phyloP scores from a whole-genome alignment of 2,113 vertebrate species.

The Picathartes gymnocephalus region DNA sequence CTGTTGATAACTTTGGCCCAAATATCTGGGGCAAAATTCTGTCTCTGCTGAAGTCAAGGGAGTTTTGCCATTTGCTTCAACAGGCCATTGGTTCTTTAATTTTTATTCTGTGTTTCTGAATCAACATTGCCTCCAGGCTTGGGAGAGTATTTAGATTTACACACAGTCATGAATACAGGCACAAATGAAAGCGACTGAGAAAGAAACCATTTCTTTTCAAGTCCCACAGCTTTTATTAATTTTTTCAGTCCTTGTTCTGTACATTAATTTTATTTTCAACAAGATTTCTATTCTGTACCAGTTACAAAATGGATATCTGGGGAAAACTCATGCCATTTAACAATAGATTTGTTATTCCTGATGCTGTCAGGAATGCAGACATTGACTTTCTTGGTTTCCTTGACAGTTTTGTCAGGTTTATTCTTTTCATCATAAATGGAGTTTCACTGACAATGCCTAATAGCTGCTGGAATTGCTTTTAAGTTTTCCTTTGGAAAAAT shows the following conservation, averaged over 20 bases:
- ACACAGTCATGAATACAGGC: not conserved
- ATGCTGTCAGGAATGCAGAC: not conserved
- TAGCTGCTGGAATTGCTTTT: not conserved
- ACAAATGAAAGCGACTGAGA: not conserved
- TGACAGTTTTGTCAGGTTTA: conserved; percentile 43
- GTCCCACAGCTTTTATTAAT: conserved; percentile 44
- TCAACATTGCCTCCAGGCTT: not conserved
- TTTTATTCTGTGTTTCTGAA: conserved; percentile 11
- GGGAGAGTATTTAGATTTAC: conserved; percentile 1
- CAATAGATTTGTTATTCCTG: conserved; percentile 33
- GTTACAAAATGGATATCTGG: not conserved
- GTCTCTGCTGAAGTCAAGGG: not conserved
- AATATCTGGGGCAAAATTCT: not conserved
- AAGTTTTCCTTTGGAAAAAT: conserved; percentile 2
- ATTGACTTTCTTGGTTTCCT: conserved; percentile 26
- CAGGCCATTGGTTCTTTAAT: not conserved
- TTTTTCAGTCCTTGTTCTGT: conserved; percentile 31
- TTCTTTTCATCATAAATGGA: conserved; percentile 34
- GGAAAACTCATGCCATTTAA: conserved; percentile 41
- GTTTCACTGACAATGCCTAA: conserved; percentile 10
- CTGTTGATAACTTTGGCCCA: not conserved
- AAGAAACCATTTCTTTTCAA: conserved; percentile 2
- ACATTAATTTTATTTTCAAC: conserved; percentile 24
- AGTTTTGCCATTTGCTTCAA: conserved; percentile 5
- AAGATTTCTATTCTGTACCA: conserved; percentile 16